Evolutionary conservation across 2,113 vertebrate species (phyloP), one percentile per base, ranked within the genome.

Genomic region (Hylia prasina): DNA sequence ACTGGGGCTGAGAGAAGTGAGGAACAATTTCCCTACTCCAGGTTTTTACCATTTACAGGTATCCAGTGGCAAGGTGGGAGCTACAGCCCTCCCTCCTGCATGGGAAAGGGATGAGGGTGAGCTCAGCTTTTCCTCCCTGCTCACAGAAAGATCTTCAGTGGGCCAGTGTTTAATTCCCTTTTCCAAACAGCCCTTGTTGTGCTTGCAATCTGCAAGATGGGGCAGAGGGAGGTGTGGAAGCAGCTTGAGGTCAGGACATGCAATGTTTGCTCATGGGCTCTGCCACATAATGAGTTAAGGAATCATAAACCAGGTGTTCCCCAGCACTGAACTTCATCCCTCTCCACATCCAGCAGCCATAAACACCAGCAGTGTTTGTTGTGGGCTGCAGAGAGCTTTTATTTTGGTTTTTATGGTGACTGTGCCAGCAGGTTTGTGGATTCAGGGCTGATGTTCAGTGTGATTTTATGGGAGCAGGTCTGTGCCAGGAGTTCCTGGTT

Each of bases 251-350:
- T 28, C 33, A 50, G 85, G 82, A 31, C 57, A 11, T 1, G 7
- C 10, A 2, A 39, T 69, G 72, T 90, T 93, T 81, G 76, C 76
- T 69, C 15, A 5, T 61, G 47, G 86, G 6, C 57, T 50, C 45
- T 6, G 19, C 77, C 9, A 1, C 47, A 1, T 2, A 21, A 24
- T 2, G 8, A 57, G 73, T 2, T 81, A 48, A 57, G 44, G 81
- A 16, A 40, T 22, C 56, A 10, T 87, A 93, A 89, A 96, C 16
- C 93, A 96, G 87, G 68, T 94, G 95, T 37, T 50, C 63, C 39
- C 37, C 83, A 50, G 61, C n/a, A 1, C 47, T 87, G 84, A 78
- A 79, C 73, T 50, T 82, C 90, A 93, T 31, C 71, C 56, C 85
- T 45, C 21, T 4, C 40, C 56, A 14, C 77, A 72, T 42, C 9